A percentile compares a stretch with the other conserved stretches of the same genome.
These are phyloP conservation scores for Neoseiulus cucumeris DNA, from an alignment of 1,140 invertebrate genomes.

Conservation along the genomic window DNA sequence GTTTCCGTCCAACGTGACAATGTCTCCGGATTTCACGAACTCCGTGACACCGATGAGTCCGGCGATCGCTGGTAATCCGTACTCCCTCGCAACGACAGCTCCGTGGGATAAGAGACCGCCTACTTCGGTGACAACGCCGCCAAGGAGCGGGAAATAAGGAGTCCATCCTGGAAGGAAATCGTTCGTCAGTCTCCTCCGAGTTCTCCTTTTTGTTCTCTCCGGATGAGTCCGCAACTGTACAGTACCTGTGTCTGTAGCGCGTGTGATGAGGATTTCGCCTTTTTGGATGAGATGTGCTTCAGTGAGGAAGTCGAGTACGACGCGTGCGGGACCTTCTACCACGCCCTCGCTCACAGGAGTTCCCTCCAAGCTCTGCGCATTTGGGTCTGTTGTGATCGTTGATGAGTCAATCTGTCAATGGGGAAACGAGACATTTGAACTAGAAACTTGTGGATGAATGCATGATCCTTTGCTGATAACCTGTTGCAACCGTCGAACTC, in stretches of 20 bases:
- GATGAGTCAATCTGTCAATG: neutral
- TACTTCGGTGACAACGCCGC: neutral
- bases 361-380: neutral
- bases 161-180: slow-evolving; percentile 2
- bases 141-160: neutral
- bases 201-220: too few relatives aligned
- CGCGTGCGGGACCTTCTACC: neutral
- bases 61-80: neutral
- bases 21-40: neutral
- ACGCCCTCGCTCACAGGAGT: neutral
- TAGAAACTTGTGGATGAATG: too few relatives aligned
- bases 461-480: too few relatives aligned
- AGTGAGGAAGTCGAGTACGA: neutral
- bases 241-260: neutral
- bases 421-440: too few relatives aligned
- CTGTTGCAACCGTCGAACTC: too few relatives aligned
- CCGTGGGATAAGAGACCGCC: neutral
- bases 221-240: too few relatives aligned
- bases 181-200: too few relatives aligned
- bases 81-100: neutral
- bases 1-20: neutral
- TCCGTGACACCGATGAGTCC: neutral
- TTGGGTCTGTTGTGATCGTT: neutral
- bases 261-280: slow-evolving; percentile 4
- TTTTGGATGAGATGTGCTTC: neutral